These are phyloP conservation scores for Unio delphinus DNA, from an alignment of 2,888 invertebrate genomes.

Conservation along the genomic window DNA sequence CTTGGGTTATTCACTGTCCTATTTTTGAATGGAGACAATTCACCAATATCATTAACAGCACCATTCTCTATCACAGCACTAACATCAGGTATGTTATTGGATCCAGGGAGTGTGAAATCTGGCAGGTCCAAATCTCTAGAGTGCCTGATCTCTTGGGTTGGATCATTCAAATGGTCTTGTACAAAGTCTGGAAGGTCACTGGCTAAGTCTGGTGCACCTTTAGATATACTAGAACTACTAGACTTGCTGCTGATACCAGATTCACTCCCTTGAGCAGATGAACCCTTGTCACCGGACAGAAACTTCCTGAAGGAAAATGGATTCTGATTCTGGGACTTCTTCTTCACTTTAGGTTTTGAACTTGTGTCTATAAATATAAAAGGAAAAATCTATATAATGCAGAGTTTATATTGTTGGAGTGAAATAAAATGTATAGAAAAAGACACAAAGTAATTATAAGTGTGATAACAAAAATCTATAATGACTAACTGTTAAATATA, in stretches of 20 bases:
- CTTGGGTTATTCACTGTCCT: too few species aligned
- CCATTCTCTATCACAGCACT: slow-evolving; percentile 1
- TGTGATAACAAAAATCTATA: too few species aligned
- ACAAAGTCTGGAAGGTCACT: slow-evolving; percentile 69
- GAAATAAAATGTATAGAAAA: too few species aligned
- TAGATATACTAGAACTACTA: slow-evolving; percentile 1
- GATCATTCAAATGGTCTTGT: slow-evolving; percentile 60
- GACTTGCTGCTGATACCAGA: slow-evolving; percentile 1
- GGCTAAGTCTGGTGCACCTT: slow-evolving; percentile 38
- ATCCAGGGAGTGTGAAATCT: slow-evolving; percentile 47
- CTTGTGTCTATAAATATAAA: slow-evolving; percentile 14
- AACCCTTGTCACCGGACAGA: slow-evolving; percentile 35
- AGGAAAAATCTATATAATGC: neutral
- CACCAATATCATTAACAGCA: too few species aligned
- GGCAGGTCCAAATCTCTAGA: slow-evolving; percentile 43
- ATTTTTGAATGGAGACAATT: too few species aligned
- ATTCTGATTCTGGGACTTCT: slow-evolving; percentile 57
- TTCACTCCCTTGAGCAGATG: slow-evolving; percentile 4
- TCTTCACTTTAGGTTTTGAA: slow-evolving; percentile 29
- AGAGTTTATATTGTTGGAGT: too few species aligned
- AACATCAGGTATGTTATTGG: slow-evolving; percentile 13
- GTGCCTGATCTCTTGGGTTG: slow-evolving; percentile 10
- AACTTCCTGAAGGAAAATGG: slow-evolving; percentile 71
- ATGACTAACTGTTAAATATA: too few species aligned
- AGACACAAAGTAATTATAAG: too few species aligned